Evolutionary conservation across 2,113 vertebrate genomes (phyloP).

Genomic region (Bombycilla garrulus): DNA sequence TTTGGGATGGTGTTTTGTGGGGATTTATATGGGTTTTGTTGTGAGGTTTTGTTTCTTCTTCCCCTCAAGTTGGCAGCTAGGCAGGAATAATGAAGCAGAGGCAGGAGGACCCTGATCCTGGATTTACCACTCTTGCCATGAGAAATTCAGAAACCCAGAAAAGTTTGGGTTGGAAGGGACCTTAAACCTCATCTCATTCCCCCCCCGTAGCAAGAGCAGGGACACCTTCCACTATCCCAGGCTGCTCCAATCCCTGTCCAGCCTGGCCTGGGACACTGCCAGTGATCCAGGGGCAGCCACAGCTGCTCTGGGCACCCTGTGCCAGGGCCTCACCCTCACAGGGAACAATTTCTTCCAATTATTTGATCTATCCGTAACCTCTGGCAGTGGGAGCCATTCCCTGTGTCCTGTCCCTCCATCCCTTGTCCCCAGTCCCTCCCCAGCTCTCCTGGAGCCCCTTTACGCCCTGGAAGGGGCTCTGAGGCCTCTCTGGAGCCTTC

Average conservation of each 20-base stretch:
- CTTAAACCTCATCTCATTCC: rapidly evolving
- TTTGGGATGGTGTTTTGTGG: neutral
- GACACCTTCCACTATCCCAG: neutral
- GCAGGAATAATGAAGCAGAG: neutral
- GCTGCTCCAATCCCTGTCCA: rapidly evolving
- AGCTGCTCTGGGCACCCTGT: neutral
- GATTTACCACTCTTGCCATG: neutral
- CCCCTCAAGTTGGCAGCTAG: neutral
- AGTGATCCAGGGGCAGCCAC: neutral
- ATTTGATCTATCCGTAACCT: rapidly evolving
- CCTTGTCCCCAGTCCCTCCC: neutral
- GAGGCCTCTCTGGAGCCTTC: neutral
- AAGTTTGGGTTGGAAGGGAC: neutral
- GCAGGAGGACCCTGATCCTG: neutral
- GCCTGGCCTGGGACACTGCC: rapidly evolving
- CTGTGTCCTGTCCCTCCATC: rapidly evolving
- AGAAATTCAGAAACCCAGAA: neutral
- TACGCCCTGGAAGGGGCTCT: rapidly evolving
- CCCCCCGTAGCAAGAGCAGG: neutral
- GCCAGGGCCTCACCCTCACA: neutral
- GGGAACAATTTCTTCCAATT: rapidly evolving
- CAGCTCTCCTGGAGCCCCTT: neutral
- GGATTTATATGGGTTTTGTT: neutral
- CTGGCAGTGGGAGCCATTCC: neutral
- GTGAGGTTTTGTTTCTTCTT: neutral